Base-by-base conservation (phyloP, 2,797 vertebrate species). In the Ctenosaura bakeri region DNA sequence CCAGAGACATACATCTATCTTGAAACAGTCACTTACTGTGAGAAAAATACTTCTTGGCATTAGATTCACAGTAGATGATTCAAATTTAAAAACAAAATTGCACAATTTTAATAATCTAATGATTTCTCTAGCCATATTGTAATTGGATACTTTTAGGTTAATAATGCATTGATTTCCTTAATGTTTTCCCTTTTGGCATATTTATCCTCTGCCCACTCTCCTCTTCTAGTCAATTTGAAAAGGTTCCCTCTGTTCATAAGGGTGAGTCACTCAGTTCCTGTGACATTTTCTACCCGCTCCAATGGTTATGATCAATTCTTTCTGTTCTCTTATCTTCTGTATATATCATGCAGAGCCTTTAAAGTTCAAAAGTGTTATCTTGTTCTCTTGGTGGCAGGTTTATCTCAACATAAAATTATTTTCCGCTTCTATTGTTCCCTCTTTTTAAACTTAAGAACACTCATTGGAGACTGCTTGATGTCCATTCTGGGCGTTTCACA, bases 281-380 rank as follows among this genome's bases (percentile, higher is more conserved):
- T 9, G 32, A n/a, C 4, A 1, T 38, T 88, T 91, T 56, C 88
- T 35, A 7, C 46, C 64, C 59, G 82, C 74, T 77, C 6, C 38
- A 24, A 32, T 91, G 74, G 78, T 91, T 85, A 54, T 0, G 0
- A 32, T 13, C 0, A 0, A 13, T 54, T 4, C 86, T 92, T 92
- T 86, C 73, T 81, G 9, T 92, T 90, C 89, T 90, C 80, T 86
- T 73, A 32, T n/a, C 54, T 8, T 35, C 38, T 20, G 16, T 85
- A 74, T 54, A 6, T 89, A 32, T 86, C 88, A 50, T 24, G 83
- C 42, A 10, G 81, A 77, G 90, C 86, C 78, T 79, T 4, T 1
- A 88, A 77, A 86, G 84, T 85, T 92, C 71, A 52, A 73, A 86
- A 77, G 32, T 86, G 66, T 92, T 85, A 78, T 89, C 54, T 89